Evolutionary conservation across 2,797 vertebrate species (phyloP).

Genomic region (Stomatorhinus walkeri): DNA sequence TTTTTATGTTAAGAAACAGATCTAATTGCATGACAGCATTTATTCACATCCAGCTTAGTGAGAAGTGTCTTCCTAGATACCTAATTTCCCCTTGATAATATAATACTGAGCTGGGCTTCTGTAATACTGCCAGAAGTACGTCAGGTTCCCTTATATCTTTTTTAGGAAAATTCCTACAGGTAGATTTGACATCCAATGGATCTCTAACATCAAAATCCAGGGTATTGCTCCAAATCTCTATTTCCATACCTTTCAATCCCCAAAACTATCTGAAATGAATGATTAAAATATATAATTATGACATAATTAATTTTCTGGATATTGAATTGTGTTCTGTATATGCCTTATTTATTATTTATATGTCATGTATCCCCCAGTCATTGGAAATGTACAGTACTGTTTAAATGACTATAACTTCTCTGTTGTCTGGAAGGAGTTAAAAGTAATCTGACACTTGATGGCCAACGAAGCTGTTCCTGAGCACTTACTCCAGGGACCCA

Average conservation of each 20-base stretch:
- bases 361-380: not conserved
- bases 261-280: not conserved
- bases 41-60: not conserved
- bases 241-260: not conserved
- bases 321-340: not conserved
- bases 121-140: not conserved
- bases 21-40: not conserved
- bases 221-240: not conserved
- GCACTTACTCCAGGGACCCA: not conserved
- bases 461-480: not conserved
- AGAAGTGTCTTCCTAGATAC: not conserved
- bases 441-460: constrained; percentile 49
- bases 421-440: constrained; percentile 15
- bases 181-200: not conserved
- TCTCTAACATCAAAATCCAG: not conserved
- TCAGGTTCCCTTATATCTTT: not conserved
- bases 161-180: not conserved
- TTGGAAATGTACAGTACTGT: not conserved
- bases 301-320: not conserved
- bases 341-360: not conserved
- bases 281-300: not conserved
- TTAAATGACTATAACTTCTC: not conserved
- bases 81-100: not conserved
- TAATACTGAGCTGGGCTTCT: not conserved
- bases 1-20: not conserved